Evolutionary conservation across 2,888 invertebrate genomes (phyloP), one percentile per base, ranked within the genome.

Genomic region (Spilosoma lubricipeda): DNA sequence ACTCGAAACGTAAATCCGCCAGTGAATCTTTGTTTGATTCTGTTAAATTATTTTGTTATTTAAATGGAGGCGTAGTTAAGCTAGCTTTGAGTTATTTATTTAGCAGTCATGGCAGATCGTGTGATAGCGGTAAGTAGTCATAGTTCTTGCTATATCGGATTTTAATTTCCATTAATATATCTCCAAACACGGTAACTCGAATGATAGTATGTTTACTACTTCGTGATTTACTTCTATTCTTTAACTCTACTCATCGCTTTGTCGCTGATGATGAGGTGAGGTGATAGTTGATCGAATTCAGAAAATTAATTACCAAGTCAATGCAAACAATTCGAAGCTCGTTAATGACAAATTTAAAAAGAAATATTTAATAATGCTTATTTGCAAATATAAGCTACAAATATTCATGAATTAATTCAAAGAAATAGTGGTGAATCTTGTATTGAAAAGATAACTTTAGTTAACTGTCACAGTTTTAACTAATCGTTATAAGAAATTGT

Each of bases 81-180:
- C 15, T 73, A 72, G n/a, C 20, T 66, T 59, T 11, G 59, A 67
- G 69, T 15, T 39, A 66, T 65, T 66, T 30, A 30, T 30, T 68
- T 59, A 59, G 39, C 52, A 66, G 87, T 78, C 73, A 94, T 94
- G 94, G 86, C 91, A 73, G 94, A 94, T 75, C 91, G 94, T 84
- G 87, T 92, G 36, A 94, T 94, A 85, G 93, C 94, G 79, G 94
- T 94, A 88, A 91, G 94, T 91, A 79, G 69, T 72, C 71, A 48
- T 27, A 72, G 30, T 76, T 71, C 69, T 74, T 76, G 73, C 72
- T 72, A 69, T 78, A 59, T 4, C n/a, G 63, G 80, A 80, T 69
- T 71, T 76, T 13, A 23, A 81, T 78, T 79, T 72, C 65, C 72
- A 73, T 73, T 56, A 66, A 42, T 80, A 80, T 82, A 78, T 79